phyloP scores from a whole-genome alignment of 1,140 invertebrate genomes.

The Batillaria attramentaria region DNA sequence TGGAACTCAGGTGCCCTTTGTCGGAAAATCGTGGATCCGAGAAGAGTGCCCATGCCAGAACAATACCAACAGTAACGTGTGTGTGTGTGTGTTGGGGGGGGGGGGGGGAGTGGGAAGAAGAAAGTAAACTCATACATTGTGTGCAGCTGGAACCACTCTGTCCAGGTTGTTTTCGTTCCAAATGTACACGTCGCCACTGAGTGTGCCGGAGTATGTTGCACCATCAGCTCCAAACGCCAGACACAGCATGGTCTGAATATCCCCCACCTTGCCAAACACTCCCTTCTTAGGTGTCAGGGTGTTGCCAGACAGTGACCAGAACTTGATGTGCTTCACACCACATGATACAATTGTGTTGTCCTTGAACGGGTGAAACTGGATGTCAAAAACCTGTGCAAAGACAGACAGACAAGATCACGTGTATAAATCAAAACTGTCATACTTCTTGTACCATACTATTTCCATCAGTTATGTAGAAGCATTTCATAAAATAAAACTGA shows the following conservation, averaged over 20 bases:
- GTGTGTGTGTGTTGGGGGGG: too few relatives aligned
- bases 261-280: constrained; percentile 70
- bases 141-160: constrained; percentile 62
- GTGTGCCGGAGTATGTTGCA: constrained; percentile 67
- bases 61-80: too few relatives aligned
- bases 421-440: too few relatives aligned
- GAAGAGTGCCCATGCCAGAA: too few relatives aligned
- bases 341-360: constrained; percentile 69
- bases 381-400: constrained; percentile 69
- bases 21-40: too few relatives aligned
- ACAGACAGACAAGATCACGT: neutral
- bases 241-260: constrained; percentile 71
- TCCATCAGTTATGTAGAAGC: too few relatives aligned
- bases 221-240: constrained; percentile 65
- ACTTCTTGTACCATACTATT: too few relatives aligned
- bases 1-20: too few relatives aligned
- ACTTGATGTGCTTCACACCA: constrained; percentile 73
- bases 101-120: too few relatives aligned
- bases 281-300: constrained; percentile 70
- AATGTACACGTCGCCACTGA: constrained; percentile 70
- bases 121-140: constrained; percentile 67
- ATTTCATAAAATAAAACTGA: too few relatives aligned
- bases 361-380: constrained; percentile 67
- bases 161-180: constrained; percentile 68
- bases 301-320: constrained; percentile 72